Percentiles rank a stretch among this genome's conserved stretches.
Conservation (phyloP, 2,797 vertebrate species). For the Ambastaia sidthimunki region DNA sequence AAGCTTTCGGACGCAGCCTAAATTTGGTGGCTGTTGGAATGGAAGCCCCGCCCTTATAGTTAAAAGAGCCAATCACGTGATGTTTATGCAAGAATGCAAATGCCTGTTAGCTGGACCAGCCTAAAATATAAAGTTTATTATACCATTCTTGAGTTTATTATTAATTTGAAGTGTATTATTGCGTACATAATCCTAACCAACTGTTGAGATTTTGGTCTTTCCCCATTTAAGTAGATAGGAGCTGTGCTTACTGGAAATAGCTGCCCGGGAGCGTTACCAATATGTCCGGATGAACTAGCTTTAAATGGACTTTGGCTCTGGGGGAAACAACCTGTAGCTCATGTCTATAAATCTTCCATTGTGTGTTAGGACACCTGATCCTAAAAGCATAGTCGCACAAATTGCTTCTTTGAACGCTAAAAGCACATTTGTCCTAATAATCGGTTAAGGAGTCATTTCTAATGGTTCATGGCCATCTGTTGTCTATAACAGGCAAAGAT, state of each 20-base stretch:
- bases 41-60: too few relatives aligned
- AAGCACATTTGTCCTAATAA: constrained; percentile 58
- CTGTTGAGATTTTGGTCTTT: neutral
- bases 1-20: too few relatives aligned
- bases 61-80: too few relatives aligned
- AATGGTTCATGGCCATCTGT: constrained; percentile 60
- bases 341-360: constrained; percentile 47
- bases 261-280: neutral
- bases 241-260: neutral
- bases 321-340: constrained; percentile 37
- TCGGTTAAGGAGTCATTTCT: constrained; percentile 46
- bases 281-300: neutral
- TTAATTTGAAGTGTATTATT: neutral
- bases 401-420: constrained; percentile 56
- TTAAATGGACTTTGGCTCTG: constrained; percentile 4
- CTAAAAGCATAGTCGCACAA: constrained; percentile 50
- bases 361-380: constrained; percentile 54
- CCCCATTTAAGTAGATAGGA: neutral
- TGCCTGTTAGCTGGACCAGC: too few relatives aligned
- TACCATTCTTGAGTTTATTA: neutral
- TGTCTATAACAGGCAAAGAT: constrained; percentile 53
- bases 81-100: too few relatives aligned
- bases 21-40: too few relatives aligned
- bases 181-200: neutral
- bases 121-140: neutral